Percentiles rank a stretch among this genome's conserved stretches.
Evolutionary conservation across 2,888 invertebrate genomes (phyloP).

Genomic region (Tetranychus truncatus): DNA sequence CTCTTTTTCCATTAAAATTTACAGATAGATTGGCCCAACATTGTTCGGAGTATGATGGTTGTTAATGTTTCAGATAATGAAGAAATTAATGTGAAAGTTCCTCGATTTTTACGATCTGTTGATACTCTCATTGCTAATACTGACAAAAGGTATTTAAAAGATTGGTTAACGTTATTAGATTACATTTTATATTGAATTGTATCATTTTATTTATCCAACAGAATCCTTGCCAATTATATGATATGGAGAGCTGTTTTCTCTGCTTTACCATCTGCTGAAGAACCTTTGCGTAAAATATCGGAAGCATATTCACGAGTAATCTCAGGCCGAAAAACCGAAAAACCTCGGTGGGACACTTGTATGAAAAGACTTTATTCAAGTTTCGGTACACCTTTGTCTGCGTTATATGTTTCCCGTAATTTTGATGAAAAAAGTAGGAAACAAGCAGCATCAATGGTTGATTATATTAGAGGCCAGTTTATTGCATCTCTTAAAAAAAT

Average conservation of each 20-base stretch:
- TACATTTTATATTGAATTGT: neutral
- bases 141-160: slow-evolving; percentile 37
- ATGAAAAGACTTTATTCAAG: slow-evolving; percentile 33
- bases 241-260: slow-evolving; percentile 57
- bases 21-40: slow-evolving; percentile 3
- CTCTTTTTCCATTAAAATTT: neutral
- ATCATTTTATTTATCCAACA: neutral
- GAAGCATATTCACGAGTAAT: slow-evolving; percentile 39
- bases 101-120: slow-evolving; percentile 42
- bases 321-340: slow-evolving; percentile 42
- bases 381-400: slow-evolving; percentile 30
- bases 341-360: slow-evolving; percentile 78
- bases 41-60: neutral
- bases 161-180: neutral
- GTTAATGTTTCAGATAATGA: slow-evolving; percentile 42
- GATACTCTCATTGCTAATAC: slow-evolving; percentile 43
- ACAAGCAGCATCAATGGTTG: slow-evolving; percentile 63
- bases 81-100: slow-evolving; percentile 58
- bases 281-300: neutral
- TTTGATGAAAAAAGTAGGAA: slow-evolving; percentile 63
- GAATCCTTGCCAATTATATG: slow-evolving; percentile 60
- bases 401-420: slow-evolving; percentile 66
- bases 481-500: slow-evolving; percentile 1
- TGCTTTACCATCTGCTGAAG: neutral
- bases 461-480: slow-evolving; percentile 49